Conservation (phyloP, 2,797 vertebrate genomes). For the Dermochelys coriacea region DNA sequence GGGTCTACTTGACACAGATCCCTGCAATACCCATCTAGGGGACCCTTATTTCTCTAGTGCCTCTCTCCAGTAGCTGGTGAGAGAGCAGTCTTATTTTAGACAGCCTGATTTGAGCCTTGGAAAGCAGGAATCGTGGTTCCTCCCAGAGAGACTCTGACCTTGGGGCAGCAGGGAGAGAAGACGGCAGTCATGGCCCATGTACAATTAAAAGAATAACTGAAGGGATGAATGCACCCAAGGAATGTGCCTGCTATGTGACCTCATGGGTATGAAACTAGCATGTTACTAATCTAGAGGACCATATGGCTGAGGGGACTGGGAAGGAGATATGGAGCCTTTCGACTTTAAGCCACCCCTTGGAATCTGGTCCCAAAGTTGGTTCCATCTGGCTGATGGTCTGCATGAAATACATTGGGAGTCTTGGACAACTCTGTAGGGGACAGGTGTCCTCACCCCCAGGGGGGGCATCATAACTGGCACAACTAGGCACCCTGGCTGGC, state of each 20-base stretch:
- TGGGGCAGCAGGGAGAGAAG: background rate
- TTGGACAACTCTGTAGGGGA: background rate
- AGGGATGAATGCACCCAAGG: background rate
- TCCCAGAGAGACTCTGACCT: background rate
- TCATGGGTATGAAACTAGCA: no score
- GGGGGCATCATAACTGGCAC: background rate
- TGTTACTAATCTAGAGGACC: background rate
- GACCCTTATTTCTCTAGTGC: no score
- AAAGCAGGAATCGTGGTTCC: background rate
- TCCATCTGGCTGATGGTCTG: no score
- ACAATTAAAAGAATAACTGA: background rate
- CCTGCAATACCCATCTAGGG: no score
- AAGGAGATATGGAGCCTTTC: background rate
- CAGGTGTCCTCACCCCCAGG: background rate
- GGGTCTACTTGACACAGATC: no score
- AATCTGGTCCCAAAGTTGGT: no score
- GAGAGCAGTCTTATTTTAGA: no score
- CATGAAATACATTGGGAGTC: no score
- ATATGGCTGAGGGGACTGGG: background rate
- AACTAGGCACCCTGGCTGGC: background rate
- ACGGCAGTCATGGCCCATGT: background rate
- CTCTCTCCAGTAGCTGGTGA: no score
- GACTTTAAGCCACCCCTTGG: background rate
- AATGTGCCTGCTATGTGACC: no score
- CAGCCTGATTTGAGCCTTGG: background rate